Percentiles rank a stretch among this genome's conserved stretches.
phyloP scores from a whole-genome alignment of 2,797 vertebrate genomes.

The Micropoecilia bifurca region DNA sequence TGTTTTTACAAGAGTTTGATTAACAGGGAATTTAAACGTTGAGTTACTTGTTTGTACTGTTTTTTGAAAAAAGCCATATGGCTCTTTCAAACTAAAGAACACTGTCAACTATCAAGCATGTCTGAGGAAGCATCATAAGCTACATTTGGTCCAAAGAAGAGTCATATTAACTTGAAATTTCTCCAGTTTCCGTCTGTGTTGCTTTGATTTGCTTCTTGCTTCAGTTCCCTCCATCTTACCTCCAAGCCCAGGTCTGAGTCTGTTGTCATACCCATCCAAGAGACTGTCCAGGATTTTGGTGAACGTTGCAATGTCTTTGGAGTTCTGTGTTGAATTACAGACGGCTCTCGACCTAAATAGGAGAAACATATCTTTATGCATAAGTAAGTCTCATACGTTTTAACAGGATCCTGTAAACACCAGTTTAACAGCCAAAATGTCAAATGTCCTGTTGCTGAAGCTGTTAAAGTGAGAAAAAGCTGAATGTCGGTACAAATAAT shows the following conservation, averaged over 20 bases:
- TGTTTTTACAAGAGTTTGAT: not conserved
- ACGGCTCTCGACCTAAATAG: conserved; percentile 62
- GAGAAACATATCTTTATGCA: not conserved
- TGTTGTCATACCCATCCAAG: conserved; percentile 93
- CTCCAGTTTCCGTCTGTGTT: not conserved
- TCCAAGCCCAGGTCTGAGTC: conserved; percentile 92
- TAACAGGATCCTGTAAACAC: not conserved
- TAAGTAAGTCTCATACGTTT: not conserved
- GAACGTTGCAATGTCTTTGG: conserved; percentile 85
- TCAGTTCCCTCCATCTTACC: conserved; percentile 71
- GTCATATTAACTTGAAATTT: not conserved
- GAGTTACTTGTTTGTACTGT: not conserved
- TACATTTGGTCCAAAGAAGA: not conserved
- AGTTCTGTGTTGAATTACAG: conserved; percentile 62
- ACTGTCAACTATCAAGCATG: not conserved
- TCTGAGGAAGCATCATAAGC: not conserved
- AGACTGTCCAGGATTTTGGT: conserved; percentile 91
- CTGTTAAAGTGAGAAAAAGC: not conserved
- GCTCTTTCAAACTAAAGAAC: not conserved
- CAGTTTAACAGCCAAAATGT: not conserved
- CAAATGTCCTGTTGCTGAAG: not conserved
- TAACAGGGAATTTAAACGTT: not conserved
- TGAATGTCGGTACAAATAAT: not conserved
- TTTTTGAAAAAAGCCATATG: not conserved
- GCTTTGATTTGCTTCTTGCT: not conserved